Conservation (phyloP, 2,113 vertebrate species). For the Oreochromis spilurus region DNA sequence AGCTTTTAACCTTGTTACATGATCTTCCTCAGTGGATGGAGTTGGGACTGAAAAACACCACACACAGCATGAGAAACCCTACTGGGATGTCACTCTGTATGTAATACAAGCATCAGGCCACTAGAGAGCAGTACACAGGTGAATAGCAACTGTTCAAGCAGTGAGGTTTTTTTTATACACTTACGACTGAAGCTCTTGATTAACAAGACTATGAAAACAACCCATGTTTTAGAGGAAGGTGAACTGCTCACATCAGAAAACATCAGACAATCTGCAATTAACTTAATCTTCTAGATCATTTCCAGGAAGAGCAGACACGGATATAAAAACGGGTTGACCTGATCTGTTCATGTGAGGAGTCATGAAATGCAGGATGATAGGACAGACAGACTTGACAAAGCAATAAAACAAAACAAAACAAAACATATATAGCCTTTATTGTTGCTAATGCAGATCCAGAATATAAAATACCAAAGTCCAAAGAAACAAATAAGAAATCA, state of each 20-base stretch:
- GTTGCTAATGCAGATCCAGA: not conserved
- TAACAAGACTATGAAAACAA: not conserved
- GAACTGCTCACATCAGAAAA: not conserved
- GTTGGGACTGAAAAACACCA: not conserved
- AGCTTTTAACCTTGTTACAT: not conserved
- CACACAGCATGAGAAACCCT: not conserved
- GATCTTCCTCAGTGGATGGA: not conserved
- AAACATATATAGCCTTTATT: not conserved
- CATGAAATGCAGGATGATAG: not conserved
- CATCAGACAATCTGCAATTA: not conserved
- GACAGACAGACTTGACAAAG: not conserved
- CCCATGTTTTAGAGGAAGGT: not conserved
- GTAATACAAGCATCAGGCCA: not conserved
- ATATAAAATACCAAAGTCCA: not conserved
- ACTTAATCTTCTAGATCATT: not conserved
- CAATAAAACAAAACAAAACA: not conserved
- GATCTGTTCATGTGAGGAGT: not conserved
- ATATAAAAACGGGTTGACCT: not conserved
- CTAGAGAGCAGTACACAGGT: constrained; percentile 22
- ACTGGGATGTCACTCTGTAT: fast-evolving
- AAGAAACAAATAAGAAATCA: not conserved
- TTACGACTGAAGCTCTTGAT: not conserved
- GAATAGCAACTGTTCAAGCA: not conserved
- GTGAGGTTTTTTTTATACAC: not conserved
- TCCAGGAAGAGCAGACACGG: not conserved